A percentile compares a stretch with the other conserved stretches of the same genome.
Conservation (phyloP, 1,140 invertebrate species). For the Drusus annulatus region DNA sequence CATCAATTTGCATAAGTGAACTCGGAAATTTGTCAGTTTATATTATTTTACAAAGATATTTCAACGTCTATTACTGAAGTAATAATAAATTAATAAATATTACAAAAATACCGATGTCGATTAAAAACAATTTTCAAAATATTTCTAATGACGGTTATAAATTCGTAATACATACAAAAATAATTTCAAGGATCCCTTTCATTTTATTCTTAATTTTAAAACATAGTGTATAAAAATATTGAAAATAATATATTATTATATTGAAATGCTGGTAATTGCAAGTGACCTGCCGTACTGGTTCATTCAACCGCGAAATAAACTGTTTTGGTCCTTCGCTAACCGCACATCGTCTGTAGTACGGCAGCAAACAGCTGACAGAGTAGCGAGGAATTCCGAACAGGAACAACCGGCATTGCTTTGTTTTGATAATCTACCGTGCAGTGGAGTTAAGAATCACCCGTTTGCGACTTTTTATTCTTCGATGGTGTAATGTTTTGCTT, state of each 20-base stretch:
- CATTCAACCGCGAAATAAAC: no score
- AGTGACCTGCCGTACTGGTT: not conserved
- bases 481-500: not conserved
- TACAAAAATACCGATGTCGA: constrained; percentile 9
- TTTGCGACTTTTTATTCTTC: constrained; percentile 8
- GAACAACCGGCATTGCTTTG: not conserved
- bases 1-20: no score
- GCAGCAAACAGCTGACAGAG: not conserved
- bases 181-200: not conserved
- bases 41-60: no score
- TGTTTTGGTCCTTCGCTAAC: no score
- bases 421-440: not conserved
- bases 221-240: constrained; percentile 16
- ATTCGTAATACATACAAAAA: not conserved
- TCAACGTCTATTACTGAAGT: not conserved
- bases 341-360: no score
- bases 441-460: not conserved
- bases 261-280: constrained; percentile 3
- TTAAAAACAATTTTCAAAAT: constrained; percentile 23
- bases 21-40: not conserved
- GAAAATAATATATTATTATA: constrained; percentile 14
- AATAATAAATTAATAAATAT: constrained; percentile 13
- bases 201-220: constrained; percentile 14
- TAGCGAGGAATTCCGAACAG: constrained; percentile 19
- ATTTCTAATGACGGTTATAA: not conserved